phyloP scores from a whole-genome alignment of 2,113 vertebrate genomes.

The Monarcha castaneiventris region DNA sequence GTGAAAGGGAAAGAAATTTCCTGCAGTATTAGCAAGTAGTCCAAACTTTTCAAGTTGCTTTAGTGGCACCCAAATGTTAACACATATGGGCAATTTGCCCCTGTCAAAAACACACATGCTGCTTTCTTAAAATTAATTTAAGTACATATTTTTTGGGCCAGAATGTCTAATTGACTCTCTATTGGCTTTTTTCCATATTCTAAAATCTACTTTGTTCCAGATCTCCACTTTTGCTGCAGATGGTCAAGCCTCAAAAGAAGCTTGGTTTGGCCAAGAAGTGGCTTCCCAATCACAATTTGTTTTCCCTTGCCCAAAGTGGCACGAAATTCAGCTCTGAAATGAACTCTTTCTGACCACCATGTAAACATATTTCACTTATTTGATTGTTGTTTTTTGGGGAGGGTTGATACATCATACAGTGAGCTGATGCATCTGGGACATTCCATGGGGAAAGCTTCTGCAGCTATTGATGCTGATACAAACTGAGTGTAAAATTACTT shows the following conservation, averaged over 20 bases:
- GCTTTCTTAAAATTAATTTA: constrained; percentile 18
- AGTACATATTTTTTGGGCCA: not conserved
- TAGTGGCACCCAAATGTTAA: not conserved
- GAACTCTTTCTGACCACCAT: not conserved
- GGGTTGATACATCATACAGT: no score
- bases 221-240: not conserved
- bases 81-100: not conserved
- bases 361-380: not conserved
- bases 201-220: not conserved
- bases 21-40: not conserved
- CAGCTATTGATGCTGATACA: not conserved
- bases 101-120: constrained; percentile 17
- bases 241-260: not conserved
- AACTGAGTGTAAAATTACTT: not conserved
- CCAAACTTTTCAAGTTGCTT: not conserved
- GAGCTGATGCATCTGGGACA: not conserved
- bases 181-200: not conserved
- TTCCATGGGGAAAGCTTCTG: not conserved
- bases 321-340: not conserved
- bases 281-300: not conserved
- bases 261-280: not conserved
- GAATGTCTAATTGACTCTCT: not conserved
- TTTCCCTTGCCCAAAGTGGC: not conserved
- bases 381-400: not conserved
- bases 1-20: not conserved